Base-by-base conservation (phyloP, 1,140 invertebrate species). In the Drosophila parvula region DNA sequence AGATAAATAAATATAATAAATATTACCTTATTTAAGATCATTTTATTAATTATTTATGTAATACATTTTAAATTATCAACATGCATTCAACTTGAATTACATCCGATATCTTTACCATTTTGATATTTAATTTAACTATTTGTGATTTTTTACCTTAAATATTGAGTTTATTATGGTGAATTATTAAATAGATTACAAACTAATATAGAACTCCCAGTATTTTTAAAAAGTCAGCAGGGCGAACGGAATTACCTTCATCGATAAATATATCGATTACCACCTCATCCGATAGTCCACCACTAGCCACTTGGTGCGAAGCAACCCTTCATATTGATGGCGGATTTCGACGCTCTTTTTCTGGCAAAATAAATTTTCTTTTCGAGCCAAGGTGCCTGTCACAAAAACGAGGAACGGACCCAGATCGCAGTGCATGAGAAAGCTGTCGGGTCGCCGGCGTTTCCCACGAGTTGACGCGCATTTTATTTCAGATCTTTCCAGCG, bases 291-390 rank as follows among this genome's bases (percentile, higher is more conserved):
- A 57, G n/a, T 9, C 40, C 36, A 34, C 2, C 43, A 32, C 57
- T 14, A 50, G 12, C 18, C 44, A 60, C 30, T 48, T 6, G 18
- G 28, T 16, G 16, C 58, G 44, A 61, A 51, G 51, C 79, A 82
- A 79, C 81, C 68, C 78, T 84, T 40, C 63, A 61, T 82, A 78
- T 85, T 81, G 82, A 84, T 86, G 81, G 81, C 81, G 82, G 74
- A 86, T 81, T 81, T 43, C 59, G 81, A 85, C 81, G 81, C 81
- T 85, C 68, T 84, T 84, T 85, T 45, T 43, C 74, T 75, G 51
- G 51, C 63, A 74, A 81, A 84, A 81, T 69, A 69, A 73, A 70
- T 78, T 86, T 75, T 71, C 74, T 70, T 70, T 36, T 32, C 50
- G 14, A 70, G 61, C 77, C 69, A 74, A 51, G 60, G 71, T 78